Evolutionary conservation across 2,888 invertebrate genomes (phyloP).

Genomic region (Acrobasis repandana): DNA sequence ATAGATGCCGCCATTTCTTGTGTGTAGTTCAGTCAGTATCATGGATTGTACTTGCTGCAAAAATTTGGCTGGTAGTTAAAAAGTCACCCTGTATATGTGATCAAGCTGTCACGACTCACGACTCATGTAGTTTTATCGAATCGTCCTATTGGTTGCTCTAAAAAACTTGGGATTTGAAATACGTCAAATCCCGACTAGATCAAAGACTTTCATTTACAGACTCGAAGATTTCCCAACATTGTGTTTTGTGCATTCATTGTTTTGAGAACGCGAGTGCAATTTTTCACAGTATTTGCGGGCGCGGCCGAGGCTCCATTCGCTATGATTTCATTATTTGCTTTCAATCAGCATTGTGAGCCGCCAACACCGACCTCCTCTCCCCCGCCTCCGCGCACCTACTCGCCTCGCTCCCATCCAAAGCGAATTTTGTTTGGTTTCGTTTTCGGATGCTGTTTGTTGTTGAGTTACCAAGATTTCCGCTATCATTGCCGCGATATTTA

Average conservation of each 20-base stretch:
- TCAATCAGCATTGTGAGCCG: constrained; percentile 80
- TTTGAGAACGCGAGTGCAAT: constrained; percentile 62
- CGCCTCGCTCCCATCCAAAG: constrained; percentile 53
- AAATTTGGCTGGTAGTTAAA: too few relatives aligned
- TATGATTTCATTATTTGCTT: constrained; percentile 82
- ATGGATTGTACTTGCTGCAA: too few relatives aligned
- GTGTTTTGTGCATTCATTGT: constrained; percentile 58
- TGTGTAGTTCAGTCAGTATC: too few relatives aligned
- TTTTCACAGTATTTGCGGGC: constrained; percentile 74
- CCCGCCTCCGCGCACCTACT: constrained; percentile 41
- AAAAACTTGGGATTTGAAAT: background rate
- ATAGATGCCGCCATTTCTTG: too few relatives aligned
- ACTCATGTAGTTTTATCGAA: too few relatives aligned
- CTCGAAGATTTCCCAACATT: constrained; percentile 34
- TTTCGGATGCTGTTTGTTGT: constrained; percentile 77
- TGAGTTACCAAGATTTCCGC: constrained; percentile 66
- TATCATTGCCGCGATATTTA: constrained; percentile 39
- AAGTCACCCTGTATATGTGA: too few relatives aligned
- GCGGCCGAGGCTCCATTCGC: constrained; percentile 61
- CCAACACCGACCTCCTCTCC: constrained; percentile 40
- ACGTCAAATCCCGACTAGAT: background rate
- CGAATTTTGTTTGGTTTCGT: constrained; percentile 80
- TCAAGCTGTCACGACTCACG: too few relatives aligned
- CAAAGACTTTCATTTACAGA: background rate
- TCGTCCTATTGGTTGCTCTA: too few relatives aligned